Conservation (phyloP, 2,888 invertebrate genomes). For the Parthenolecanium corni region DNA sequence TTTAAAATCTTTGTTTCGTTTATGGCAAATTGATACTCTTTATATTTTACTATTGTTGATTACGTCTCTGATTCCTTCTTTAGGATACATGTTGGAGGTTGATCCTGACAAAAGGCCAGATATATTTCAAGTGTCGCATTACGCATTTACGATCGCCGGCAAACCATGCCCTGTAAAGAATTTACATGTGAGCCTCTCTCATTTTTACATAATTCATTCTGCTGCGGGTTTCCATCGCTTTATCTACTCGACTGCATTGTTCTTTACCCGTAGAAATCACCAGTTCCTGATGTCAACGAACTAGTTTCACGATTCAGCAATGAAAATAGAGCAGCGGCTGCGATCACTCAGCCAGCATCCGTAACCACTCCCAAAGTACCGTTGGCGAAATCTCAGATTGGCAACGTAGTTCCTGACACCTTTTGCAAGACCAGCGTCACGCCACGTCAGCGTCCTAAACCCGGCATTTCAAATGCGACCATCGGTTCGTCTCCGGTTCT, state of each 20-base stretch:
- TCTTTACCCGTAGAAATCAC: slow-evolving; percentile 47
- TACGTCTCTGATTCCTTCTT: not conserved
- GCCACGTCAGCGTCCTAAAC: slow-evolving; percentile 68
- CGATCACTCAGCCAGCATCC: not conserved
- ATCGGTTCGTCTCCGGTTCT: slow-evolving; percentile 32
- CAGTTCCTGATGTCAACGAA: slow-evolving; percentile 52
- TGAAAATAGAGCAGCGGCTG: slow-evolving; percentile 2
- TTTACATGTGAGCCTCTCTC: slow-evolving; percentile 51
- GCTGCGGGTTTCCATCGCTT: slow-evolving; percentile 1
- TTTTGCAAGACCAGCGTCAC: slow-evolving; percentile 67
- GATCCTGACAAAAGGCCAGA: slow-evolving; percentile 73
- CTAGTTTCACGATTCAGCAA: slow-evolving; percentile 46
- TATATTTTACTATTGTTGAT: no score
- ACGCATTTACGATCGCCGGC: slow-evolving; percentile 58
- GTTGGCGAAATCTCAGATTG: slow-evolving; percentile 37
- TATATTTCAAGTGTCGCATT: slow-evolving; percentile 67
- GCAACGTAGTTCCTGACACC: slow-evolving; percentile 37
- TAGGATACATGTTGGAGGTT: slow-evolving; percentile 70
- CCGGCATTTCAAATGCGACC: slow-evolving; percentile 29
- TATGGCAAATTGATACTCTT: no score
- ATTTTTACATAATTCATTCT: no score
- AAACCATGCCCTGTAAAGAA: slow-evolving; percentile 70
- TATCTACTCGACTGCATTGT: slow-evolving; percentile 30
- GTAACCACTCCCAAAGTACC: not conserved
- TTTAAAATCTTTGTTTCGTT: no score